Conservation (phyloP, 2,113 vertebrate genomes). For the Campylomormyrus tamandua region DNA sequence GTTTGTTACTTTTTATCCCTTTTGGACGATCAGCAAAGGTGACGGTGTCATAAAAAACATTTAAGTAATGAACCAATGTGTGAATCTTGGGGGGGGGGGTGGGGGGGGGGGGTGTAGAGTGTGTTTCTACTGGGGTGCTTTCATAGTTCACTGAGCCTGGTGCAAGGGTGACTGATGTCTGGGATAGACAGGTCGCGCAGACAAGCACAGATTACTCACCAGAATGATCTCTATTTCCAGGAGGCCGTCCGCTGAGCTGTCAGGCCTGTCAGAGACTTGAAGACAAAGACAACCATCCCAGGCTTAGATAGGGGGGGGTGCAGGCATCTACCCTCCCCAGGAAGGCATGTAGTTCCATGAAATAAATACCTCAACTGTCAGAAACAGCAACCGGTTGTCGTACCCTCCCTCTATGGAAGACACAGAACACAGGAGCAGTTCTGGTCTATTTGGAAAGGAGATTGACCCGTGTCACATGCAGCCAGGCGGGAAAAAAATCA, state of each 20-base stretch:
- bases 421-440: background rate
- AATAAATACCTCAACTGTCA: background rate
- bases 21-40: background rate
- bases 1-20: background rate
- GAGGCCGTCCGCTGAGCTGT: conserved; percentile 19
- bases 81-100: background rate
- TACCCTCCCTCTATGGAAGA: background rate
- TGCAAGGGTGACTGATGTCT: conserved; percentile 41
- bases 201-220: conserved; percentile 57
- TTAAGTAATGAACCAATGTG: background rate
- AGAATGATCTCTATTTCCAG: conserved; percentile 47
- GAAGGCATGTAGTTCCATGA: background rate
- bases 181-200: conserved; percentile 53
- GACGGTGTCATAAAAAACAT: background rate
- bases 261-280: conserved; percentile 43
- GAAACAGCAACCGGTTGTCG: background rate
- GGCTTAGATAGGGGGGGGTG: background rate
- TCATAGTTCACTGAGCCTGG: conserved; percentile 43
- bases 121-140: conserved; percentile 54
- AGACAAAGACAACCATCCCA: background rate
- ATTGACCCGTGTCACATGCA: background rate
- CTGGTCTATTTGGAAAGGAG: background rate
- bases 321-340: background rate
- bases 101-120: conserved; percentile 4
- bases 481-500: background rate